Conservation (phyloP, 2,888 invertebrate species). For the Brachycybe producta region DNA sequence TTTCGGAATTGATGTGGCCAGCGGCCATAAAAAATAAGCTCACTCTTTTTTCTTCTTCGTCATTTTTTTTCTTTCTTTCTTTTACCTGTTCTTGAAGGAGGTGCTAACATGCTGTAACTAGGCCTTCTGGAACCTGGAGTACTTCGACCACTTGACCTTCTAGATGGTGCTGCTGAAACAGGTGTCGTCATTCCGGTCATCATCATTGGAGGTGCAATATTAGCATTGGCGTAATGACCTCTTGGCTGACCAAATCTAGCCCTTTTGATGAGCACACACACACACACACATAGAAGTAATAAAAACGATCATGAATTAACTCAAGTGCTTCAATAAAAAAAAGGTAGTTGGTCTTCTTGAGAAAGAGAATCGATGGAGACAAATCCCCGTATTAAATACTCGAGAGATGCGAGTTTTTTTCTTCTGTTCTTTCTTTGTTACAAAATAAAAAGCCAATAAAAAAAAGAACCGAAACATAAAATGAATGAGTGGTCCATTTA, state of each 20-base stretch:
- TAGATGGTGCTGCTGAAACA: conserved; percentile 14
- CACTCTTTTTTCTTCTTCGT: no score
- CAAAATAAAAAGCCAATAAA: no score
- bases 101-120: conserved; percentile 17
- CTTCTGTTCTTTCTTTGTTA: no score
- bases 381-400: no score
- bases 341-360: no score
- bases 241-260: conserved; percentile 18
- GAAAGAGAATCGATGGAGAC: no score
- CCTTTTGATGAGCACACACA: conserved; percentile 2
- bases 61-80: no score
- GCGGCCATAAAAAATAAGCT: no score
- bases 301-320: not conserved
- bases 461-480: no score
- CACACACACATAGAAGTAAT: not conserved
- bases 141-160: conserved; percentile 19
- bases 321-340: not conserved
- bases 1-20: not conserved
- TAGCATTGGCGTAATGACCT: conserved; percentile 19
- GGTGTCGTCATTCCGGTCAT: conserved; percentile 18
- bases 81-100: conserved; percentile 18
- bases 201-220: conserved; percentile 18
- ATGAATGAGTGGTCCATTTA: no score
- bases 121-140: conserved; percentile 16
- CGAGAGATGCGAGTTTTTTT: no score